phyloP scores from a whole-genome alignment of 2,797 vertebrate species.

The Arnoldichthys spilopterus region DNA sequence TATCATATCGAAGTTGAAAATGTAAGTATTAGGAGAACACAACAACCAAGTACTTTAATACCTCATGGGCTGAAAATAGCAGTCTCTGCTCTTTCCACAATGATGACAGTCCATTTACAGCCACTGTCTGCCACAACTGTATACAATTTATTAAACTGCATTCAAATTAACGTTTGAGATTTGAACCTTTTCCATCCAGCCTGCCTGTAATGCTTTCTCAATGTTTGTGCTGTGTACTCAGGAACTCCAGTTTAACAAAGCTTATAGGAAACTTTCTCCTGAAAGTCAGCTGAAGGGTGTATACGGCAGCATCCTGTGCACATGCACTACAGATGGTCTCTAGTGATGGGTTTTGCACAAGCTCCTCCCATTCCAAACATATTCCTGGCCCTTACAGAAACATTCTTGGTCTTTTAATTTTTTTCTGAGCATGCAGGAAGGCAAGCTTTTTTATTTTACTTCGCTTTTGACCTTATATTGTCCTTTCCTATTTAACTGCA shows the following conservation, averaged over 20 bases:
- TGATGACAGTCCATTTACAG: not conserved
- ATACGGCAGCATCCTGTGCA: conserved; percentile 26
- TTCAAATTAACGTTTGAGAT: not conserved
- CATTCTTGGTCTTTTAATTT: conserved; percentile 6
- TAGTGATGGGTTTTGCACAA: conserved; percentile 42
- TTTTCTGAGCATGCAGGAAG: not conserved
- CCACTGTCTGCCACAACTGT: not conserved
- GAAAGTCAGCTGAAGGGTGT: conserved; percentile 54
- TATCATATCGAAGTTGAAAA: too few relatives aligned
- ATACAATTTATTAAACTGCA: not conserved
- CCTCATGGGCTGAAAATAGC: not conserved
- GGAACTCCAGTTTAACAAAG: conserved; percentile 24
- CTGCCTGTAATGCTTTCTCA: too few relatives aligned
- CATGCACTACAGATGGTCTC: conserved; percentile 48
- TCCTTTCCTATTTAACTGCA: conserved; percentile 34
- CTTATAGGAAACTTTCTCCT: conserved; percentile 12
- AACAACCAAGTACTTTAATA: not conserved
- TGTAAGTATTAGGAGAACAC: too few relatives aligned
- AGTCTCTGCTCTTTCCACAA: not conserved
- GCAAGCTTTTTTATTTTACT: not conserved
- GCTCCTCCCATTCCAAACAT: conserved; percentile 42
- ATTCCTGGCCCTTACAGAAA: not conserved
- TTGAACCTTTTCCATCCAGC: not conserved
- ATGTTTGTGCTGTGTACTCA: not conserved
- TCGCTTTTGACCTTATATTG: conserved; percentile 28